A percentile compares a stretch with the other conserved stretches of the same genome.
These are phyloP conservation scores for Limosa lapponica DNA, from an alignment of 2,797 vertebrate species.

Conservation along the genomic window DNA sequence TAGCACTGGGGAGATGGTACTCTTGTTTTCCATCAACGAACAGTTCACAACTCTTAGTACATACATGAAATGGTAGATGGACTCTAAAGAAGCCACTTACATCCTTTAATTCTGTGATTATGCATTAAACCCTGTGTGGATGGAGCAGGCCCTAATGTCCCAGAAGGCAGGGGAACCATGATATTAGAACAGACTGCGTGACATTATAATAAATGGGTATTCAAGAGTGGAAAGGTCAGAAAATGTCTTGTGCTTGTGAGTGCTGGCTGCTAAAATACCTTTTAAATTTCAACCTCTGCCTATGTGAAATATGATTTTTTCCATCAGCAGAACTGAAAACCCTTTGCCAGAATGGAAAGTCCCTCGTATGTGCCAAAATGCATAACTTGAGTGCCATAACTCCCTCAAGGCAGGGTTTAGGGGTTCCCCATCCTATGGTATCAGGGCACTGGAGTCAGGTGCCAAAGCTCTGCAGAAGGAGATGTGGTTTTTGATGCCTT, in stretches of 20 bases:
- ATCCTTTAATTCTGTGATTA: background rate
- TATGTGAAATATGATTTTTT: background rate
- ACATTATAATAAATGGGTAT: background rate
- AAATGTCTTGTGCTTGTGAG: background rate
- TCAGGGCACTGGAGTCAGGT: background rate
- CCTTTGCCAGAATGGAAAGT: background rate
- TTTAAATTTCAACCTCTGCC: background rate
- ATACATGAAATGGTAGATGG: background rate
- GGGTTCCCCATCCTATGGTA: background rate
- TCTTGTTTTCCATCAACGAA: background rate
- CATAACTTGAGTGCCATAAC: accelerated
- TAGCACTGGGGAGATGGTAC: background rate
- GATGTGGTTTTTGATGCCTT: background rate
- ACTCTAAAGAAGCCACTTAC: background rate
- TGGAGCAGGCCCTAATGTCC: background rate
- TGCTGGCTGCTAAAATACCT: background rate
- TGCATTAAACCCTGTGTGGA: background rate
- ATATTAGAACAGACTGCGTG: background rate
- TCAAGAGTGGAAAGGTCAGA: background rate
- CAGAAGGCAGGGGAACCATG: background rate
- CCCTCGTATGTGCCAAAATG: background rate
- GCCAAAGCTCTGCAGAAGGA: background rate
- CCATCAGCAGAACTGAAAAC: background rate
- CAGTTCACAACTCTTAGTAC: background rate
- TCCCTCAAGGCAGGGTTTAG: background rate